Conservation (phyloP, 1,140 invertebrate genomes). For the Drosophila rufa region DNA sequence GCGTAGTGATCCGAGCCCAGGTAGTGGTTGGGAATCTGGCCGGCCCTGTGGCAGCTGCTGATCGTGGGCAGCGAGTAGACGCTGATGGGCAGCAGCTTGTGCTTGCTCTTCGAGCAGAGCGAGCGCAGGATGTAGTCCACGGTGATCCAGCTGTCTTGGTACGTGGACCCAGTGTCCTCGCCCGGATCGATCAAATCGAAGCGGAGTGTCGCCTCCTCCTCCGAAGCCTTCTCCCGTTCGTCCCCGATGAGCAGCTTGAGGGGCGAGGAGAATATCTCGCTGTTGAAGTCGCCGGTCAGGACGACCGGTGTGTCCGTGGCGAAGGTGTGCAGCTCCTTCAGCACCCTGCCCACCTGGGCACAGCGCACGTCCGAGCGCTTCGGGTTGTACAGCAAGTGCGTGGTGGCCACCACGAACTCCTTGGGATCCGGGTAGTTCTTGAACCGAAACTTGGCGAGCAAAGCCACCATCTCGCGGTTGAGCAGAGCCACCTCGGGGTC, state of each 20-base stretch:
- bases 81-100: constrained; percentile 64
- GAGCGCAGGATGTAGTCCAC: constrained; percentile 93
- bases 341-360: constrained; percentile 92
- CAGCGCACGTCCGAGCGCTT: constrained; percentile 94
- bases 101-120: constrained; percentile 22
- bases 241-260: constrained; percentile 82
- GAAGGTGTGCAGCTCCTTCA: constrained; percentile 93
- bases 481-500: constrained; percentile 85
- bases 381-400: constrained; percentile 97
- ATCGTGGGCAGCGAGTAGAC: constrained; percentile 88
- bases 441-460: constrained; percentile 91
- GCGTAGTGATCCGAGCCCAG: constrained; percentile 92
- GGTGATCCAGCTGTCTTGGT: constrained; percentile 91
- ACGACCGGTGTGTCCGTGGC: constrained; percentile 90
- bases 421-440: constrained; percentile 81
- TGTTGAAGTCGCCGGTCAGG: constrained; percentile 96
- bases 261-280: constrained; percentile 89
- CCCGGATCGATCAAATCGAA: constrained; percentile 83
- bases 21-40: constrained; percentile 89
- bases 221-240: neutral
- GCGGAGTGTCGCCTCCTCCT: neutral
- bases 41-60: constrained; percentile 87
- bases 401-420: constrained; percentile 93
- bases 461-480: constrained; percentile 94
- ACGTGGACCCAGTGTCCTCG: constrained; percentile 87